Conservation (phyloP, 2,888 invertebrate species). For the Xanthostigma xanthostigma region DNA sequence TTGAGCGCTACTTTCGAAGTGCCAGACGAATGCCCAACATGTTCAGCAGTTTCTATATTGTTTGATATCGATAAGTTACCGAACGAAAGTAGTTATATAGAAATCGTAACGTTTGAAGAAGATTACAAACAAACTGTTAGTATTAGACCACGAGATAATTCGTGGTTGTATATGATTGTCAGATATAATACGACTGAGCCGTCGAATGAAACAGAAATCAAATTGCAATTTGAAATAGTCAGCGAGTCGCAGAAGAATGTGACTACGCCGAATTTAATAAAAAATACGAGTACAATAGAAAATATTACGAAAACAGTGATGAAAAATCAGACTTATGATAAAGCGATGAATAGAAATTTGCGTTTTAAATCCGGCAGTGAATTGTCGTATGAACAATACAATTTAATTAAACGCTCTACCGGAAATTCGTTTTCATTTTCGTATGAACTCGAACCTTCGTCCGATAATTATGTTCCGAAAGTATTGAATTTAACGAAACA, state of each 20-base stretch:
- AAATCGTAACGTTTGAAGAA: slow-evolving; percentile 34
- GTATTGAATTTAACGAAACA: slow-evolving; percentile 52
- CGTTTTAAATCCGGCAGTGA: neutral
- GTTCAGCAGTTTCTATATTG: neutral
- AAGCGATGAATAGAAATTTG: neutral
- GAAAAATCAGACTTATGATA: neutral
- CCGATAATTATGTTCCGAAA: slow-evolving; percentile 52
- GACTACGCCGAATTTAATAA: too few relatives aligned
- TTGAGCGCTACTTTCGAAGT: slow-evolving; percentile 29
- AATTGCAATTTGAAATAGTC: too few relatives aligned
- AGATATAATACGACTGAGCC: slow-evolving; percentile 13
- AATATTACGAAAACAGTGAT: neutral
- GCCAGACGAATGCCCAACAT: slow-evolving; percentile 25
- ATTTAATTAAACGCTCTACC: slow-evolving; percentile 14
- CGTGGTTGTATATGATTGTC: slow-evolving; percentile 43
- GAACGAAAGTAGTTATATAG: slow-evolving; percentile 31
- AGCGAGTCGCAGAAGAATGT: too few relatives aligned
- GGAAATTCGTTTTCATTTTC: slow-evolving; percentile 1
- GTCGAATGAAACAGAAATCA: too few relatives aligned
- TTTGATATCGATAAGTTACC: slow-evolving; percentile 28
- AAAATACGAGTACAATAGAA: too few relatives aligned
- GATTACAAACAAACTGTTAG: slow-evolving; percentile 27
- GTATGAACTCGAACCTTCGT: slow-evolving; percentile 13
- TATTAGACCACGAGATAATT: slow-evolving; percentile 38
- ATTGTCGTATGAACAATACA: slow-evolving; percentile 22